These are phyloP conservation scores for Rhorus exstirpatorius DNA, from an alignment of 2,888 invertebrate species.

Conservation along the genomic window DNA sequence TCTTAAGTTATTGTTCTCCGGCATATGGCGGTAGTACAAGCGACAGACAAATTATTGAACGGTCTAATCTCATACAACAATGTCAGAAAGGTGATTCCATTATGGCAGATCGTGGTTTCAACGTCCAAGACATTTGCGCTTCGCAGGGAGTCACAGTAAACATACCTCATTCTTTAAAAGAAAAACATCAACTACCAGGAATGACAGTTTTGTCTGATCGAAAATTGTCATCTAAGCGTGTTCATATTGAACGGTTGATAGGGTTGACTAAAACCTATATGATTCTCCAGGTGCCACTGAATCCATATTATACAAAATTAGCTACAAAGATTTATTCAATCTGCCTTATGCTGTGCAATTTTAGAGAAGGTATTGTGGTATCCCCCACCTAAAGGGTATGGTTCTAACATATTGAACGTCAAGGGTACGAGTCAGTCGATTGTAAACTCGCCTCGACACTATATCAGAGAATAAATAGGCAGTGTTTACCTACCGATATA, in stretches of 20 bases:
- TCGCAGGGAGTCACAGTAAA: too few relatives aligned
- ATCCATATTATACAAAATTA: too few relatives aligned
- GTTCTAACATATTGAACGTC: not conserved
- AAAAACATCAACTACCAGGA: constrained; percentile 59
- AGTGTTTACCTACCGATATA: not conserved
- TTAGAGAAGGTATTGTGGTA: not conserved
- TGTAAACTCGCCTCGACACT: constrained; percentile 1
- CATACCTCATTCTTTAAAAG: constrained; percentile 50
- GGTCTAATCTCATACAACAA: constrained; percentile 23
- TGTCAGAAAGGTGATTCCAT: constrained; percentile 63
- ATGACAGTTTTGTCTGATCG: constrained; percentile 61
- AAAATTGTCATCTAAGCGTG: constrained; percentile 57
- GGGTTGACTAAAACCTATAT: constrained; percentile 59
- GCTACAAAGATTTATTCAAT: too few relatives aligned
- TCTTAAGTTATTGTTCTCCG: too few relatives aligned
- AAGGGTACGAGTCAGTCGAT: not conserved
- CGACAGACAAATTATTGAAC: too few relatives aligned
- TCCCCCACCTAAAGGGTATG: not conserved
- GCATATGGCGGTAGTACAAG: too few relatives aligned
- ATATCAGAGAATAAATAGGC: not conserved
- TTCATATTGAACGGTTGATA: constrained; percentile 68
- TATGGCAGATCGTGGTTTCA: constrained; percentile 67
- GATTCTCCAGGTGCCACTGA: too few relatives aligned
- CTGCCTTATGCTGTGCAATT: too few relatives aligned
- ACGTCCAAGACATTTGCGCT: constrained; percentile 62